Conservation (phyloP, 2,113 vertebrate genomes). For the Dascyllus trimaculatus region DNA sequence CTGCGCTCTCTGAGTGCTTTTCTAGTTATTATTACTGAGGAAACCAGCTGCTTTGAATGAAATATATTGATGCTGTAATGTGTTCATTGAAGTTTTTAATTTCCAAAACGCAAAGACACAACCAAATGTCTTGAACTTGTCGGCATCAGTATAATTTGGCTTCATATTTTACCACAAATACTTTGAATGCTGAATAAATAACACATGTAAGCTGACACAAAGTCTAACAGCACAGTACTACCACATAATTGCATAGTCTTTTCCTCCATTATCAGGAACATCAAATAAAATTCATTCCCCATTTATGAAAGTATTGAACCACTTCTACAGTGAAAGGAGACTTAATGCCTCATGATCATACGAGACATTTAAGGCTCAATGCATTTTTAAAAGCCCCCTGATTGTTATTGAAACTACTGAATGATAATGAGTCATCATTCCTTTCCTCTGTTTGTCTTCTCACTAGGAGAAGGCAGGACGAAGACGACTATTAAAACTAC, state of each 20-base stretch:
- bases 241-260: constrained; percentile 23
- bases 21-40: no score
- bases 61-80: background rate
- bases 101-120: background rate
- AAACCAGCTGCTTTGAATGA: background rate
- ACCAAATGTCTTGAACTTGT: background rate
- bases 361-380: constrained; percentile 10
- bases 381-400: constrained; percentile 42
- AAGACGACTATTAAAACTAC: constrained; percentile 10
- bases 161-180: no score
- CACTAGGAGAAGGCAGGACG: background rate
- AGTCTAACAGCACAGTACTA: background rate
- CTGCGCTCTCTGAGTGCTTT: no score
- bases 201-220: constrained; percentile 10
- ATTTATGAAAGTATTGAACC: constrained; percentile 53
- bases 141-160: no score
- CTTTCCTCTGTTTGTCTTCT: constrained; percentile 18
- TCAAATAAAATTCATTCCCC: constrained; percentile 44
- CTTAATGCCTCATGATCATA: constrained; percentile 39
- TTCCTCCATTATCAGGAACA: constrained; percentile 47
- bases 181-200: background rate
- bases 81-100: background rate
- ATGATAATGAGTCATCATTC: constrained; percentile 14
- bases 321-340: constrained; percentile 24
- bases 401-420: constrained; percentile 39